Base-by-base conservation (phyloP, 2,113 vertebrate genomes). In the Scalopus aquaticus region DNA sequence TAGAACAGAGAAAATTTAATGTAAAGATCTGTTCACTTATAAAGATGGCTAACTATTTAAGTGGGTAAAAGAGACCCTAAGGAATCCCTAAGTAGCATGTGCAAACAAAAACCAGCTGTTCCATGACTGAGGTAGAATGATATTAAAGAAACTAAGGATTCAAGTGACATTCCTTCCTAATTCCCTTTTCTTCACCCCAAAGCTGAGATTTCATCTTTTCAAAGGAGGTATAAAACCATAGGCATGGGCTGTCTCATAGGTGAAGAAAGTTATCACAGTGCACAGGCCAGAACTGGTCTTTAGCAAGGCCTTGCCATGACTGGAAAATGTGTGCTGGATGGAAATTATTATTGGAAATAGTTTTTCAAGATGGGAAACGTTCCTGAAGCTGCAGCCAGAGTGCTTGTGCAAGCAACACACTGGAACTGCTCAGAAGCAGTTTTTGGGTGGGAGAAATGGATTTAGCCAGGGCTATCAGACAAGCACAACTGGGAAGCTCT, bases 11-110 rank as follows among this genome's bases (percentile, higher is more conserved):
- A 86, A 88, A 54, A 76, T 60, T 72, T 77, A 85, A 85, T 62
- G 32, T 67, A 67, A 84, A 73, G 22, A 73, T 67, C 16, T 62
- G 8, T 35, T 85, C 30, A 85, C 19, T 44, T 78, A 11, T 39
- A 88, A 93, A 88, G 30, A 64, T 54, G 74, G 2, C 22, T 78
- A 46, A 86, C 24, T 86, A 51, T 35, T 64, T 24, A 77, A 77
- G 64, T 2, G 19, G 13, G 2, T 16, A 37, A 72, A 60, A 19
- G 9, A 51, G 46, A 35, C 28, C 56, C 30, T n/a, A 56, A 20
- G 15, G 9, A 11, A 3, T 44, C 37, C 67, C 9, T 30, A n/a
- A 39, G 54, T 35, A 89, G n/a, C 6, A 15, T 39, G 10, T 32
- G 6, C 32, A 90, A 82, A 26, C 2, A 32, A 54, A 51, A 26